phyloP scores from a whole-genome alignment of 2,888 invertebrate species.

The Scaptomyza polygonia region DNA sequence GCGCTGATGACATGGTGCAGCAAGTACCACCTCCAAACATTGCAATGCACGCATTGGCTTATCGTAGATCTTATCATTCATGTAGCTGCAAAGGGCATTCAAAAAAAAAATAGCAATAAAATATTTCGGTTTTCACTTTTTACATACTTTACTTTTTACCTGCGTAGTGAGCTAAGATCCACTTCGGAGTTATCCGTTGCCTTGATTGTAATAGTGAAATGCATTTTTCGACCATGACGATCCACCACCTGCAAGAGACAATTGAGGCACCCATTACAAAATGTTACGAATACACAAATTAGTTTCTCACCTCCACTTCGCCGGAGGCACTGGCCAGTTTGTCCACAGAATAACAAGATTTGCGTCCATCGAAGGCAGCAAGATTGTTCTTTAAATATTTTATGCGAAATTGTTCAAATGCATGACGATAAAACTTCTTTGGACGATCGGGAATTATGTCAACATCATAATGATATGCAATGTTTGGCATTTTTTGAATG shows the following conservation, averaged over 20 bases:
- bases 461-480: slow-evolving; percentile 93
- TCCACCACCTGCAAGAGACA: slow-evolving; percentile 65
- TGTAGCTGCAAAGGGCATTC: slow-evolving; percentile 66
- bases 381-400: slow-evolving; percentile 83
- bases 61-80: slow-evolving; percentile 76
- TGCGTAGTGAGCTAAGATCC: slow-evolving; percentile 75
- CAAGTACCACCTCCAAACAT: slow-evolving; percentile 88
- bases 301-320: slow-evolving; percentile 67
- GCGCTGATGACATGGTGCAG: slow-evolving; percentile 84
- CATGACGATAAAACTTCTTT: slow-evolving; percentile 86
- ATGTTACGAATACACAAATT: background rate
- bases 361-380: slow-evolving; percentile 90
- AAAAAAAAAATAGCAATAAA: background rate
- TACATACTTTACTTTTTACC: no score
- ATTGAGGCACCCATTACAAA: no score
- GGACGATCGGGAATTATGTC: slow-evolving; percentile 89
- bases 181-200: slow-evolving; percentile 67
- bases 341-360: slow-evolving; percentile 86
- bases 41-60: slow-evolving; percentile 85
- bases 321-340: slow-evolving; percentile 41
- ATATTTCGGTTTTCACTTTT: background rate
- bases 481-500: slow-evolving; percentile 84
- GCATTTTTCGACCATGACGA: slow-evolving; percentile 51
- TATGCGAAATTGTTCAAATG: slow-evolving; percentile 84
- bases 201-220: slow-evolving; percentile 74